These are phyloP conservation scores for Carabus problematicus DNA, from an alignment of 2,888 invertebrate genomes.

Conservation along the genomic window DNA sequence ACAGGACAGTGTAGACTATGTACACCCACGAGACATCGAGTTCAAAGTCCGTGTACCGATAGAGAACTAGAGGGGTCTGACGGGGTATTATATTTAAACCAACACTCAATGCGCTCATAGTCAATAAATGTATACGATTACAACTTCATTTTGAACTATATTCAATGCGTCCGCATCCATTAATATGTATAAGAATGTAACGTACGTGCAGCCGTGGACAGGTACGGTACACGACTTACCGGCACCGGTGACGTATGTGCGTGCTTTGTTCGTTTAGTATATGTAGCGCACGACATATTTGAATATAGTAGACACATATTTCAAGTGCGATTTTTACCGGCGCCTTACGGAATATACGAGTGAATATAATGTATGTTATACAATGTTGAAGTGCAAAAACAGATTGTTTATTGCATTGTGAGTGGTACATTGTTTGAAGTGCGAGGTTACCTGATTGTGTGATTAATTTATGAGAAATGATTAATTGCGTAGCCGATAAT, in stretches of 20 bases:
- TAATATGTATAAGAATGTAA: constrained; percentile 11
- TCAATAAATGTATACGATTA: constrained; percentile 20
- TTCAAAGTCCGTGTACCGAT: too few species aligned
- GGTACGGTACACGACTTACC: background rate
- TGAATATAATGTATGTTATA: too few species aligned
- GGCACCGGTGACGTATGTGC: constrained; percentile 7
- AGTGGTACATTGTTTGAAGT: too few species aligned
- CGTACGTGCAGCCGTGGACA: background rate
- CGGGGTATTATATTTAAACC: too few species aligned
- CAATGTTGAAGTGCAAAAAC: too few species aligned
- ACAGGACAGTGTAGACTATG: background rate
- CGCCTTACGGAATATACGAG: background rate
- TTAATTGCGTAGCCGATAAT: too few species aligned
- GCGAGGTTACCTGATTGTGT: too few species aligned
- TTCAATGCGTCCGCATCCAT: constrained; percentile 13
- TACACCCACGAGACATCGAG: too few species aligned
- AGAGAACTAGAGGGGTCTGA: too few species aligned
- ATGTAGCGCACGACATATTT: constrained; percentile 25
- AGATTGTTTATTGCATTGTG: too few species aligned
- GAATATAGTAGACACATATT: constrained; percentile 37
- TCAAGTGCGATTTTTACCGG: constrained; percentile 21
- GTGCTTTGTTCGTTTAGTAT: constrained; percentile 5
- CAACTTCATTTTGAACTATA: constrained; percentile 30
- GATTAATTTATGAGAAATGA: too few species aligned
- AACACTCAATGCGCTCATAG: too few species aligned